Evolutionary conservation across 64 coral and sea anemone species (phyloP), one percentile per base, ranked within the genome.

Genomic region (Porites australiensis): DNA sequence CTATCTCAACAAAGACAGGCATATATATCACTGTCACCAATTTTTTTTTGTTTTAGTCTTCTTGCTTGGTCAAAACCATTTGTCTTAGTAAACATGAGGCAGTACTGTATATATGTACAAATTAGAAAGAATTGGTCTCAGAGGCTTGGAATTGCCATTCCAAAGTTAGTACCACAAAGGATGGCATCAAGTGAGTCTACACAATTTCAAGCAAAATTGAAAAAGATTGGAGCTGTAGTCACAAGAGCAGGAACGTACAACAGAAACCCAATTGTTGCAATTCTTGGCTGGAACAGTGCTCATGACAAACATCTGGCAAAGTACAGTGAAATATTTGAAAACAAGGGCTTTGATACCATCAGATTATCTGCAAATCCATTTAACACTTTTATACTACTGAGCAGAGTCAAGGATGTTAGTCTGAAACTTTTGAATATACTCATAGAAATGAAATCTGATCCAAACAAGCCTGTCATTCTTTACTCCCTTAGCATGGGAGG

Each of bases 281-380:
- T 84, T n/a, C 81, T 84, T 51, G 81, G 81, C 62, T 84, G 81
- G 81, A 84, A 84, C 44, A 84, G 81, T 84, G 81, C 81, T n/a
- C 81, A 68, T 27, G 81, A 84, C n/a, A 84, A 84, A 12, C 81
- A 84, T 18, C 19, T 84, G 61, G 81, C 61, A 50, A 84, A 84
- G 20, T 84, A 84, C 63, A 84, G 81, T 23, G 81, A 84, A 84
- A 84, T 84, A 20, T 84, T 52, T 69, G 81, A 84, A 84, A 49
- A 68, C 3, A 84, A 84, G 22, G 48, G 81, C 47, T 84, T 84
- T 69, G 81, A 84, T 68, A 84, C 81, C 43, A 19, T 84, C 13
- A 84, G 63, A 16, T 68, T 84, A 52, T 65, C 81, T 21, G 81
- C 81, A 44, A 84, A 69, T 44, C 81, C 81, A 52, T 69, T 51